Evolutionary conservation across 2,113 vertebrate species (phyloP), one percentile per base, ranked within the genome.

Genomic region (Alligator sinensis): DNA sequence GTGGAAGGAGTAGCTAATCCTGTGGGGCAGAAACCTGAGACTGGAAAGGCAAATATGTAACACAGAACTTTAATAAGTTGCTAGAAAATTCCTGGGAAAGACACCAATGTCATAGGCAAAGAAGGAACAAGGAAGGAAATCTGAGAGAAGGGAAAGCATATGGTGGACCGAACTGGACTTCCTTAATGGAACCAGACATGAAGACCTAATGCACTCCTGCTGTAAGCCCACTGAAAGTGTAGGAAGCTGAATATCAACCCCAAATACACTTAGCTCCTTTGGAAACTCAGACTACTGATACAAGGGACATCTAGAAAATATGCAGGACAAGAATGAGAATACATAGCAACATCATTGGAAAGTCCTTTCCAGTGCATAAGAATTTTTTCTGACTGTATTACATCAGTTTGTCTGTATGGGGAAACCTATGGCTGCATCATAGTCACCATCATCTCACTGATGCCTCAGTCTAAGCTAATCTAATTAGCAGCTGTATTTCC

Each of bases 121-220:
- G 61, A 1, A 70, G 21, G 25, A 3, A 80, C 30, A 30, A 64
- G 0, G 1, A 47, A 28, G 28, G 19, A 22, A 80, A 85, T 64
- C 11, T 82, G 58, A 82, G 4, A 5, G 1, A 57, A 77, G 89
- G 90, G 70, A 63, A 3, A 86, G 34, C 3, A 18, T 24, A 17
- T 89, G 57, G 63, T 28, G 16, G 61, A 74, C 25, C 59, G 64
- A 8, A 10, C 74, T 79, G 54, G 17, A 34, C 58, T 77, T 84
- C 19, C 3, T 70, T 54, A 85, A 84, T 88, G 77, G 74, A 82
- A 14, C 47, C 22, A 80, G 25, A 18, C 1, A 1, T 68, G 11
- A 77, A n/a, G 14, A 14, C 3, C 22, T 34, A 90, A 87, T 61
- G 74, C 2, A 72, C 59, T 84, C 80, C 66, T 77, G 3, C 2